Evolutionary conservation across 2,113 vertebrate species (phyloP).

Genomic region (Upupa epops): DNA sequence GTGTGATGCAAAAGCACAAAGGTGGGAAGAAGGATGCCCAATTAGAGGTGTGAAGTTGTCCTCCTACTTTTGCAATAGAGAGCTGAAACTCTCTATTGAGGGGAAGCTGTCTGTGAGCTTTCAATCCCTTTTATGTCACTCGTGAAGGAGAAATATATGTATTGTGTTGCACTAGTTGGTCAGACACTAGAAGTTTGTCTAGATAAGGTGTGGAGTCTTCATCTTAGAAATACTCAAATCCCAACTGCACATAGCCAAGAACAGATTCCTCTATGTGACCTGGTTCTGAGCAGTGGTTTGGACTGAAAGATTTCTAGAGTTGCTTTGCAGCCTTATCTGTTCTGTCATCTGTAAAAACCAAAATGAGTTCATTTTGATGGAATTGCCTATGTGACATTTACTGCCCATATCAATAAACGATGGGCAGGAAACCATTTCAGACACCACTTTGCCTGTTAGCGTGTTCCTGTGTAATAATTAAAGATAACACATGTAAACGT

Average conservation of each 20-base stretch:
- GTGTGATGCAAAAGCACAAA: neutral
- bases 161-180: neutral
- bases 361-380: neutral
- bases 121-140: neutral
- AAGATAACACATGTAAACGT: neutral
- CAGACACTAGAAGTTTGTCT: neutral
- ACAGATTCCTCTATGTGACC: neutral
- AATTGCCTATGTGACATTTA: neutral
- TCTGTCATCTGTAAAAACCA: neutral
- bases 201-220: neutral
- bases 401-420: neutral
- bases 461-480: neutral
- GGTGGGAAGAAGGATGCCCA: neutral
- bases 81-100: neutral
- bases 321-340: neutral
- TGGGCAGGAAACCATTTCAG: neutral
- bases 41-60: neutral
- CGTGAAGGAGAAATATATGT: no score
- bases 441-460: neutral
- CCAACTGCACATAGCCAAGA: rapidly evolving
- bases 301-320: neutral
- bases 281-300: neutral
- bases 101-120: neutral
- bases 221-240: neutral
- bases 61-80: neutral